Conservation (phyloP, 2,888 invertebrate species). For the Xestia sexstrigata region DNA sequence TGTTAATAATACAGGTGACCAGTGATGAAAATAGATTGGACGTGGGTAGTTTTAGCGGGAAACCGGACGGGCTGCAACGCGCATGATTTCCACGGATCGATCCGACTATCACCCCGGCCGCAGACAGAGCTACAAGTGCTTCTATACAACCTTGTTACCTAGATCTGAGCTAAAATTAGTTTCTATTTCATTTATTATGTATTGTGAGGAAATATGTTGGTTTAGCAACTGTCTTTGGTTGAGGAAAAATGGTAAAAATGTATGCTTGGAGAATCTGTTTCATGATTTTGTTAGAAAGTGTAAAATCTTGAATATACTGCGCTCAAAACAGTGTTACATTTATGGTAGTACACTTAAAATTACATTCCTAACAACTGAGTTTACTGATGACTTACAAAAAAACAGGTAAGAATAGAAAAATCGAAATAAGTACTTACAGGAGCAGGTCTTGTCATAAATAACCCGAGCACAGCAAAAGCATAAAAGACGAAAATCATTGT, state of each 20-base stretch:
- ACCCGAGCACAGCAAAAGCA: conserved; percentile 76
- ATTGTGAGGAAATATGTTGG: not conserved
- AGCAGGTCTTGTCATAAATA: conserved; percentile 72
- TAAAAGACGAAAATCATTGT: conserved; percentile 80
- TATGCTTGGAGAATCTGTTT: not conserved
- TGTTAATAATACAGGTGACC: conserved; percentile 57
- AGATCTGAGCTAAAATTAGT: conserved; percentile 52
- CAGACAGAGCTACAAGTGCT: conserved; percentile 62
- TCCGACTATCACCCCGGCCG: conserved; percentile 69
- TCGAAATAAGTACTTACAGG: conserved; percentile 67
- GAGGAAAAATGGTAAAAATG: not conserved
- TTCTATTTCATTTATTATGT: conserved; percentile 20
- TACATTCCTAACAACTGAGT: not conserved
- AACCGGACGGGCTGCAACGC: conserved; percentile 70
- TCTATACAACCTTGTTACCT: conserved; percentile 58
- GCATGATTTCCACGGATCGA: conserved; percentile 80
- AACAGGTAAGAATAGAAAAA: not conserved
- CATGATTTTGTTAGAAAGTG: not conserved
- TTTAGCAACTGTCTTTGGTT: not conserved
- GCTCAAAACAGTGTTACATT: not conserved
- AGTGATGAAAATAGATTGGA: conserved; percentile 54
- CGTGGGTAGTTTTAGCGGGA: conserved; percentile 74
- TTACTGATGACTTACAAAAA: not conserved
- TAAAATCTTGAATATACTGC: not conserved
- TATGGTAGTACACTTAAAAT: not conserved